Conservation (phyloP, 1,140 invertebrate species). For the Eulimnadia texana region DNA sequence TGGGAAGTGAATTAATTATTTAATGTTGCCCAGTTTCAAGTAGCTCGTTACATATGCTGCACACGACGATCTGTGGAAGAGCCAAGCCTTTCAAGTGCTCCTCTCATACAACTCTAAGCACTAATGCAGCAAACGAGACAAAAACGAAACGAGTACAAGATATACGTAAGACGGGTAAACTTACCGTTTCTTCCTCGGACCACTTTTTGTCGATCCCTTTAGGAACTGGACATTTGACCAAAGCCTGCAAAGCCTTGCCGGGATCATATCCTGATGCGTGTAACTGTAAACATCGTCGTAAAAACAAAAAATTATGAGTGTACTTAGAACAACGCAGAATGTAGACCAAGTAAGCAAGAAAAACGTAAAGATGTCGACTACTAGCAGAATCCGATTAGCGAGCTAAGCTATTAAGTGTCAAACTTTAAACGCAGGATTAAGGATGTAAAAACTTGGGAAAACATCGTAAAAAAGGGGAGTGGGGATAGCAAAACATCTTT, state of each 20-base stretch:
- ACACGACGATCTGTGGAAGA: neutral
- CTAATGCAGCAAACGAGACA: neutral
- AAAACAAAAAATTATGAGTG: no score
- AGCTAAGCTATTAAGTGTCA: no score
- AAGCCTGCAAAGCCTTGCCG: conserved; percentile 81
- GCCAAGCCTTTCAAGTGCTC: neutral
- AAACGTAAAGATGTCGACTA: no score
- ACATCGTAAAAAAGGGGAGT: neutral
- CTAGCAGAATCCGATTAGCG: no score
- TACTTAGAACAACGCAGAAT: no score
- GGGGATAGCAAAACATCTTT: no score
- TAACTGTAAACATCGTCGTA: conserved; percentile 51
- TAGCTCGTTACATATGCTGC: neutral
- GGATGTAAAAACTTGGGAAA: neutral
- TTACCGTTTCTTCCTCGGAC: conserved; percentile 87
- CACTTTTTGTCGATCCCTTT: conserved; percentile 95
- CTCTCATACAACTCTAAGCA: neutral
- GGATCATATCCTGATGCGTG: conserved; percentile 92
- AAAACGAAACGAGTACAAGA: neutral
- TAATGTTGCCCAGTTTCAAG: neutral
- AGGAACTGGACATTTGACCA: conserved; percentile 91
- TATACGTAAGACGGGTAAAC: no score
- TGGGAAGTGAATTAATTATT: neutral
- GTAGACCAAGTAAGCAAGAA: no score
- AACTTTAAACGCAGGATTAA: no score